These are phyloP conservation scores for Eidolon helvum DNA, from an alignment of 2,113 vertebrate species.

Conservation along the genomic window DNA sequence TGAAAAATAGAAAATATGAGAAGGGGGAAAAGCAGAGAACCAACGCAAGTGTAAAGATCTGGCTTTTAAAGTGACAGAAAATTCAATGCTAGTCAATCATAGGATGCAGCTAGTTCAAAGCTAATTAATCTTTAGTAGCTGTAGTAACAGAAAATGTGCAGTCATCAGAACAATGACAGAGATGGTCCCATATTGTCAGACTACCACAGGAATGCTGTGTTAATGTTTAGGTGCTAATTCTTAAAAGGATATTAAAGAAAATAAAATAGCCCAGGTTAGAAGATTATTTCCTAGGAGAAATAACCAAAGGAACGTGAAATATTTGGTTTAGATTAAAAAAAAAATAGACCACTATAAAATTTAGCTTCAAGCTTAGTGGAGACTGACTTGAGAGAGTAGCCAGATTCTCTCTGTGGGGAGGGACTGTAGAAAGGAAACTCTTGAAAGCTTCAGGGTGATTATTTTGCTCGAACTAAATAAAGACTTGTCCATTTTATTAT, in stretches of 20 bases:
- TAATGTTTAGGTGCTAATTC: not conserved
- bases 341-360: not conserved
- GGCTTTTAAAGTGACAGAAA: not conserved
- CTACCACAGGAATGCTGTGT: not conserved
- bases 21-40: not conserved
- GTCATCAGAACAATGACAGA: not conserved
- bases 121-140: not conserved
- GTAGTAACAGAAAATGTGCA: not conserved
- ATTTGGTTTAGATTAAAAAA: not conserved
- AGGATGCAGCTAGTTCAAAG: not conserved
- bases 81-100: not conserved
- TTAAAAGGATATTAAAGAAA: not conserved
- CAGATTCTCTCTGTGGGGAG: fast-evolving
- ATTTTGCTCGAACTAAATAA: not conserved
- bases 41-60: not conserved
- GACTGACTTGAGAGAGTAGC: not conserved
- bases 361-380: not conserved
- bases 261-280: not conserved
- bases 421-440: fast-evolving
- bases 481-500: not conserved
- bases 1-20: not conserved
- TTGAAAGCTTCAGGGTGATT: not conserved
- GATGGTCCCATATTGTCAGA: not conserved
- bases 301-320: not conserved
- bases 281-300: not conserved